Conservation (phyloP, 2,888 invertebrate genomes). For the Ornithoptera alexandrae region DNA sequence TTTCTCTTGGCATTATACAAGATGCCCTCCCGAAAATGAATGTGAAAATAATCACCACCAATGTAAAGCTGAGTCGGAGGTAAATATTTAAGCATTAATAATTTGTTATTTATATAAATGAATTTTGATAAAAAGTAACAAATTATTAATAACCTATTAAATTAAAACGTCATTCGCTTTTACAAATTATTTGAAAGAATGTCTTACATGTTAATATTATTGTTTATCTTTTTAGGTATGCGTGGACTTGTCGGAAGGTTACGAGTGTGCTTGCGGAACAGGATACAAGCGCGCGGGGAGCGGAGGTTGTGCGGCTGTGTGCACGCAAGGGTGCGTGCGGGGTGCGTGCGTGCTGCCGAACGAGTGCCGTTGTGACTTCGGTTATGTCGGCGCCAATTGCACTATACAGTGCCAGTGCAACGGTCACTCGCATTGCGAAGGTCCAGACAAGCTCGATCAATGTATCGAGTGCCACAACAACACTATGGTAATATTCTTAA, state of each 20-base stretch:
- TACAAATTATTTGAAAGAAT: neutral
- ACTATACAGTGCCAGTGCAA: constrained; percentile 96
- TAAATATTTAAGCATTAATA: constrained; percentile 36
- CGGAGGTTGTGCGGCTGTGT: constrained; percentile 87
- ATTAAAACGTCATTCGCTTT: neutral
- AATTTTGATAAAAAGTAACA: neutral
- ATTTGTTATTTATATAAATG: neutral
- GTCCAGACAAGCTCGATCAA: constrained; percentile 89
- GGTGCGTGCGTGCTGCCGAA: constrained; percentile 91
- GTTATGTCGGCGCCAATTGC: constrained; percentile 96
- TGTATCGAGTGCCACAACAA: constrained; percentile 94
- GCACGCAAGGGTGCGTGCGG: constrained; percentile 91
- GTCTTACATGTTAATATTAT: neutral
- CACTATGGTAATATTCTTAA: constrained; percentile 84
- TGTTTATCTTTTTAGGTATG: constrained; percentile 79
- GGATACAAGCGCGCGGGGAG: constrained; percentile 83
- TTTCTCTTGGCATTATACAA: constrained; percentile 92
- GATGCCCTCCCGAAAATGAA: constrained; percentile 96
- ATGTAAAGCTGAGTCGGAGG: constrained; percentile 91
- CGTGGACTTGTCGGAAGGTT: constrained; percentile 89
- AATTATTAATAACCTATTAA: no score
- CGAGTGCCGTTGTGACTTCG: constrained; percentile 94
- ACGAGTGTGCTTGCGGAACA: constrained; percentile 90
- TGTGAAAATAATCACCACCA: constrained; percentile 94
- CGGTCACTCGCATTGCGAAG: constrained; percentile 94